phyloP scores from a whole-genome alignment of 2,888 invertebrate species.

The Aporophyla lueneburgensis region DNA sequence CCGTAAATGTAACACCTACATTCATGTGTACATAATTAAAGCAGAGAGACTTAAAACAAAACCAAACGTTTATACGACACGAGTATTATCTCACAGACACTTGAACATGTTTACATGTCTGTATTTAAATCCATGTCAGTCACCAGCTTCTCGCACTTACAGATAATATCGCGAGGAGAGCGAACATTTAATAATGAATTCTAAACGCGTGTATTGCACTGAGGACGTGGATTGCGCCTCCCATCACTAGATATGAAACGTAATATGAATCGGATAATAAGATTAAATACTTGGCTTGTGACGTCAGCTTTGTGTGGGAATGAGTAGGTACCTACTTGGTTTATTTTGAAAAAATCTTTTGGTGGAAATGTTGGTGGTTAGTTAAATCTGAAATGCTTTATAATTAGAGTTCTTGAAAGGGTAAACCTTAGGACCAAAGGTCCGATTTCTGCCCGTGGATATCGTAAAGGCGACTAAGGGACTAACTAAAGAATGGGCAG shows the following conservation, averaged over 20 bases:
- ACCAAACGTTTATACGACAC: slow-evolving; percentile 4
- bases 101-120: slow-evolving; percentile 31
- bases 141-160: slow-evolving; percentile 53
- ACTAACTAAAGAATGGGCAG: too few species aligned
- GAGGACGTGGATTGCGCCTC: slow-evolving; percentile 41
- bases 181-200: slow-evolving; percentile 59
- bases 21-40: slow-evolving; percentile 16
- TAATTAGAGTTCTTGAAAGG: not conserved
- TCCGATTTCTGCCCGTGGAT: too few species aligned
- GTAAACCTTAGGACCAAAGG: too few species aligned
- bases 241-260: slow-evolving; percentile 42
- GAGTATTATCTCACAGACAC: slow-evolving; percentile 17
- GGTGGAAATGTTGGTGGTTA: not conserved
- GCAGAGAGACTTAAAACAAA: slow-evolving; percentile 12
- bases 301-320: slow-evolving; percentile 31
- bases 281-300: slow-evolving; percentile 47
- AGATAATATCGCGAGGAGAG: slow-evolving; percentile 44
- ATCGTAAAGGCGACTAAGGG: too few species aligned
- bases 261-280: slow-evolving; percentile 54
- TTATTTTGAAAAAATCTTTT: slow-evolving; percentile 14
- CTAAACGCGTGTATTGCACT: slow-evolving; percentile 54
- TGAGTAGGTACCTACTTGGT: not conserved
- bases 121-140: slow-evolving; percentile 49
- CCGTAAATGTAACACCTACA: not conserved
- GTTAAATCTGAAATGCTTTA: slow-evolving; percentile 4